Evolutionary conservation across 2,797 vertebrate species (phyloP).

Genomic region (Bradypodion ventrale): DNA sequence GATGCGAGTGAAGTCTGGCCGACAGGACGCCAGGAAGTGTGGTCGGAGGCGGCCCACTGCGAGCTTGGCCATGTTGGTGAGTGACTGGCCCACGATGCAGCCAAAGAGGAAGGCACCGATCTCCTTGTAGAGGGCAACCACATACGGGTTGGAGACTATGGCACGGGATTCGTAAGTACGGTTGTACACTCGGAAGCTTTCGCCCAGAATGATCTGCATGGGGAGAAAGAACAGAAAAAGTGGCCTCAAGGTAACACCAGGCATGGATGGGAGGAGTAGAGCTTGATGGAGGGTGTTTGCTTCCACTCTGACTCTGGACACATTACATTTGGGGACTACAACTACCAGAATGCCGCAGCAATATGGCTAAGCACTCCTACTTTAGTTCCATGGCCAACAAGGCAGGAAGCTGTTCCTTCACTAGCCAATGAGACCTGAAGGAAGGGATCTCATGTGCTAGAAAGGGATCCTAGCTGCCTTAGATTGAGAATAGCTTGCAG

Average conservation of each 20-base stretch:
- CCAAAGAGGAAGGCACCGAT: conserved; percentile 83
- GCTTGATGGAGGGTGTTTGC: not conserved
- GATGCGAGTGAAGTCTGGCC: conserved; percentile 74
- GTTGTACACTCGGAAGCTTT: conserved; percentile 75
- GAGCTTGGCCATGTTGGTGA: conserved; percentile 83
- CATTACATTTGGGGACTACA: no score
- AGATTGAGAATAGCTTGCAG: not conserved
- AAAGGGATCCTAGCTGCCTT: not conserved
- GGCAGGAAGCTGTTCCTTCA: not conserved
- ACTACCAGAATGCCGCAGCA: no score
- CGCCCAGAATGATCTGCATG: conserved; percentile 78
- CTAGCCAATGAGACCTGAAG: not conserved
- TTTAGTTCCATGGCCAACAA: not conserved
- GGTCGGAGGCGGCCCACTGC: conserved; percentile 81
- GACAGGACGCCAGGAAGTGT: conserved; percentile 81
- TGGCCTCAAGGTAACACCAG: not conserved
- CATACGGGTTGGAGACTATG: conserved; percentile 74
- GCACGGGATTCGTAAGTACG: conserved; percentile 68
- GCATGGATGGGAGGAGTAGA: not conserved
- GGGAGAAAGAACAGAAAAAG: conserved; percentile 3
- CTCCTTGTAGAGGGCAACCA: conserved; percentile 81
- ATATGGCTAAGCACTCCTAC: no score
- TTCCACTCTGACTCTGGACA: not conserved
- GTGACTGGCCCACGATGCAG: conserved; percentile 77
- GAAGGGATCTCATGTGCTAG: not conserved